Evolutionary conservation across 2,113 vertebrate species (phyloP), one percentile per base, ranked within the genome.

Genomic region (Cricetomys ansorgei): DNA sequence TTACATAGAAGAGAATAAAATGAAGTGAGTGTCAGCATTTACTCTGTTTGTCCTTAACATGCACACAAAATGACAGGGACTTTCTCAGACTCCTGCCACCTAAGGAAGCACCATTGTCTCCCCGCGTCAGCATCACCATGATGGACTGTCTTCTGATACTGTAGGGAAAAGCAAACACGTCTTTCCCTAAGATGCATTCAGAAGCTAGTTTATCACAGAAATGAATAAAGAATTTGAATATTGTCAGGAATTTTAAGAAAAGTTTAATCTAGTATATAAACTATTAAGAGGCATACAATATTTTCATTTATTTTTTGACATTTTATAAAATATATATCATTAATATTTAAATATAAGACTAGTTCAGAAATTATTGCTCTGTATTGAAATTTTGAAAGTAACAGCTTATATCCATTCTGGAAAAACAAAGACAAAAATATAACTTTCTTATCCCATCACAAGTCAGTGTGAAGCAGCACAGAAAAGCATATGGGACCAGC

Each of bases 331-430:
- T 84, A 88, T 69, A 79, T 87, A 8, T 19, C 13, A 94, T 89
- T 80, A 95, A 0, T 5, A 67, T 1, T 53, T 53, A 83, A 76
- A 77, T 93, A 12, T 1, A 96, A 80, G 57, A n/a, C 5, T 0
- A 84, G 0, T 72, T 94, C 53, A 94, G 29, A 94, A 97, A 92
- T 57, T 83, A 5, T 21, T 29, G 40, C 3, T 94, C 57, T 95
- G 55, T 69, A 87, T 86, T 92, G 88, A 94, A 96, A 91, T 23
- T 80, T 31, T 91, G 81, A 70, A 48, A 94, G 1, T 79, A 96
- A 67, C 73, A 0, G n/a, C 15, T 96, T 62, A 84, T 65, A 16
- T 73, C 9, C 34, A 0, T 43, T 53, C 43, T 97, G 70, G 0
- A 96, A n/a, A n/a, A 96, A 62, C 91, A 85, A n/a, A 21, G 59